A percentile compares a stretch with the other conserved stretches of the same genome.
phyloP scores from a whole-genome alignment of 2,888 invertebrate species.

The Smittia sp. region DNA sequence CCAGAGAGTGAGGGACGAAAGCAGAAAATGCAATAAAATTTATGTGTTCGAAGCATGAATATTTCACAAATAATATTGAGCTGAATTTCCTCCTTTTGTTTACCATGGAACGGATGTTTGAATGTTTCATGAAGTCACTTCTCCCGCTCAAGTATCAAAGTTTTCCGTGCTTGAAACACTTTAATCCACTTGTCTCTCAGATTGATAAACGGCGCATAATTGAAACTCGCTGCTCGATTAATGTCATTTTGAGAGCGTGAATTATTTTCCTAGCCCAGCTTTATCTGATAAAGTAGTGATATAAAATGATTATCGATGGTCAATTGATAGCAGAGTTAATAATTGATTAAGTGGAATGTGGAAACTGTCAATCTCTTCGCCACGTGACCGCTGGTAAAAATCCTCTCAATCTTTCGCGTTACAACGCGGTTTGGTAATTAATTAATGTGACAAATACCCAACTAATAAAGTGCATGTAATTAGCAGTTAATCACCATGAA shows the following conservation, averaged over 20 bases:
- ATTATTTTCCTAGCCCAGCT: neutral
- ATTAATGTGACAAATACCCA: too few relatives aligned
- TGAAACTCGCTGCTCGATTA: neutral
- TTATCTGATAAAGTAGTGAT: neutral
- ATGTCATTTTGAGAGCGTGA: neutral
- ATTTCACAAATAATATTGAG: conserved; percentile 36
- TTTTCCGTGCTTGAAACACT: neutral
- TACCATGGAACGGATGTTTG: neutral
- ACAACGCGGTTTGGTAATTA: too few relatives aligned
- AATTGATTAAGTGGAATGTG: too few relatives aligned
- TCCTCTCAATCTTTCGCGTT: too few relatives aligned
- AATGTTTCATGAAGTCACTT: conserved; percentile 4
- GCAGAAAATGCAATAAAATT: conserved; percentile 38
- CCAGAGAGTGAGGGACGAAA: neutral
- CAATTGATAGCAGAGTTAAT: too few relatives aligned
- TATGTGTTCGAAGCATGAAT: conserved; percentile 32
- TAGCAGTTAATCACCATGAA: too few relatives aligned
- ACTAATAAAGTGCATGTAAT: too few relatives aligned
- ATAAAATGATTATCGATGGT: too few relatives aligned
- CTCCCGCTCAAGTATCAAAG: neutral
- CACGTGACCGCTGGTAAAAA: too few relatives aligned
- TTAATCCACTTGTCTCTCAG: neutral
- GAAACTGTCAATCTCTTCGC: too few relatives aligned
- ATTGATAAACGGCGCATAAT: neutral
- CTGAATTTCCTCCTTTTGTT: neutral